phyloP scores from a whole-genome alignment of 2,113 vertebrate species.

The Mixornis gularis region DNA sequence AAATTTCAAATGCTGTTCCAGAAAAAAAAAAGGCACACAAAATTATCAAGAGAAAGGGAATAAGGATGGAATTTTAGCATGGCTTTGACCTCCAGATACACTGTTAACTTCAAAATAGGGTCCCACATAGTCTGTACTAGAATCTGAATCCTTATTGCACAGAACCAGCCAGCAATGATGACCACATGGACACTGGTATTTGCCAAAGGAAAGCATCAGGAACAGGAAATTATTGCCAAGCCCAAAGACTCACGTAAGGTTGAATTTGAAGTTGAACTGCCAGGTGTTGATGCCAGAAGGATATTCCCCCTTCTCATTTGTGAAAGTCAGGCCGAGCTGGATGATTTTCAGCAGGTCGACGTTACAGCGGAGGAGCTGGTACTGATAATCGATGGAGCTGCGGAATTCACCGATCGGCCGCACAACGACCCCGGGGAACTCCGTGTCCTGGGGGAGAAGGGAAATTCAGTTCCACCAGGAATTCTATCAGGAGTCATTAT shows the following conservation, averaged over 20 bases:
- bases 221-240: background rate
- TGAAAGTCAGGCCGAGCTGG: constrained; percentile 95
- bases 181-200: fast-evolving
- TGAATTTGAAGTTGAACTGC: constrained; percentile 99
- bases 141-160: background rate
- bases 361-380: constrained; percentile 94
- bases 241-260: constrained; percentile 85
- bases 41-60: background rate
- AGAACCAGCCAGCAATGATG: background rate
- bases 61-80: background rate
- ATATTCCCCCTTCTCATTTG: constrained; percentile 94
- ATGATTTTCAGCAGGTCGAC: constrained; percentile 98
- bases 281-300: constrained; percentile 92
- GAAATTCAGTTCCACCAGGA: background rate
- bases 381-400: constrained; percentile 96
- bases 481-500: background rate
- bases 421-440: constrained; percentile 95
- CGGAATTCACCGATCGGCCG: constrained; percentile 96
- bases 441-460: constrained; percentile 83
- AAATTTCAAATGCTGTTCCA: background rate
- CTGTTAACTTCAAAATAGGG: background rate
- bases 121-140: background rate
- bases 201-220: background rate
- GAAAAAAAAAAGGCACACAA: background rate
- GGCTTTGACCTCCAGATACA: background rate